Conservation (phyloP, 2,888 invertebrate genomes). For the Nymphalis c-album region DNA sequence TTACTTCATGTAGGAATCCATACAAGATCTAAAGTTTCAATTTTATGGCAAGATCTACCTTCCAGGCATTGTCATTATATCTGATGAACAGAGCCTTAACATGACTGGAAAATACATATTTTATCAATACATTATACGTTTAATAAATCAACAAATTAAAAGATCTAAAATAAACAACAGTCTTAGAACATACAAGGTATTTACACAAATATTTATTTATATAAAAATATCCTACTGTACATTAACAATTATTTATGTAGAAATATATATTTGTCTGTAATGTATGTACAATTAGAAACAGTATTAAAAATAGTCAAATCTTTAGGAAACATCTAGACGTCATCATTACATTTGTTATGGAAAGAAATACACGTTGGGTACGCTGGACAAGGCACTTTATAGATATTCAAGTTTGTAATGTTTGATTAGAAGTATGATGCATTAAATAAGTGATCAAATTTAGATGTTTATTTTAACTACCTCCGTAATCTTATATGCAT, state of each 20-base stretch:
- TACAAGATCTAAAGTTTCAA: constrained; percentile 20
- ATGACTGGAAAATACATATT: constrained; percentile 79
- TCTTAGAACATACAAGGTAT: constrained; percentile 79
- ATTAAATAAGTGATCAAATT: constrained; percentile 17
- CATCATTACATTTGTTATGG: constrained; percentile 46
- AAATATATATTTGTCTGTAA: constrained; percentile 64
- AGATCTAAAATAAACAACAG: constrained; percentile 79
- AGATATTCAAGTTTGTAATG: neutral
- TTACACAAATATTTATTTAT: constrained; percentile 71
- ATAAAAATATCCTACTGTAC: constrained; percentile 80
- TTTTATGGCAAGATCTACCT: constrained; percentile 31
- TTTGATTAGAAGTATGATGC: neutral
- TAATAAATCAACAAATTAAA: constrained; percentile 76
- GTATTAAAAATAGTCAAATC: constrained; percentile 77
- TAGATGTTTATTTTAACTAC: constrained; percentile 16
- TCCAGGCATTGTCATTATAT: constrained; percentile 8
- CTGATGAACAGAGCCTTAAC: constrained; percentile 36
- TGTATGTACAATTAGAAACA: constrained; percentile 76
- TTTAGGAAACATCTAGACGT: constrained; percentile 68
- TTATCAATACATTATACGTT: constrained; percentile 63
- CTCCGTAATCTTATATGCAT: neutral
- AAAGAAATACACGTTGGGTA: constrained; percentile 49
- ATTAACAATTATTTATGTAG: constrained; percentile 76
- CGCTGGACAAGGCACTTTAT: constrained; percentile 48
- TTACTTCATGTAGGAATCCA: neutral